A percentile compares a stretch with the other conserved stretches of the same genome.
phyloP scores from a whole-genome alignment of 2,797 vertebrate genomes.

The Xenentodon cancila region DNA sequence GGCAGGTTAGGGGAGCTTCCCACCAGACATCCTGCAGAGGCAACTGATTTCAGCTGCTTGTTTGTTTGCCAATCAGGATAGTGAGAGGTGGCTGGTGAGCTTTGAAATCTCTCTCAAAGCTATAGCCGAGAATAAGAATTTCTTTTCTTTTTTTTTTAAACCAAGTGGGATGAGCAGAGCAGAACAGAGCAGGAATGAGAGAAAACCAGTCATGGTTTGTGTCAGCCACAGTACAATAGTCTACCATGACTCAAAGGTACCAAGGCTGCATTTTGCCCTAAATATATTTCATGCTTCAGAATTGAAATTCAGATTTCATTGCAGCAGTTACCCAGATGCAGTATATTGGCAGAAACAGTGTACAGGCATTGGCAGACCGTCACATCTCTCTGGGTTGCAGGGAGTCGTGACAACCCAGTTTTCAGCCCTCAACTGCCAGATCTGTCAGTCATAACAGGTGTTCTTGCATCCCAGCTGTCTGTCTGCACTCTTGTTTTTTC shows the following conservation, averaged over 20 bases:
- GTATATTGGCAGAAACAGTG: conserved; percentile 50
- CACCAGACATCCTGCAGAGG: too few species aligned
- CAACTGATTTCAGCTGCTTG: neutral
- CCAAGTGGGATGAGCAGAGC: conserved; percentile 2
- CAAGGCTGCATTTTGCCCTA: conserved; percentile 32
- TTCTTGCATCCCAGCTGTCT: neutral
- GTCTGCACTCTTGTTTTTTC: conserved; percentile 3
- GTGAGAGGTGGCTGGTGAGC: conserved; percentile 15
- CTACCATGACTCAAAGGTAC: conserved; percentile 29
- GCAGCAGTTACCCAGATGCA: conserved; percentile 16
- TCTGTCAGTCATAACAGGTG: conserved; percentile 36
- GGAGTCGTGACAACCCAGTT: conserved; percentile 29
- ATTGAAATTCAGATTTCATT: conserved; percentile 44
- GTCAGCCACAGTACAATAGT: conserved; percentile 36
- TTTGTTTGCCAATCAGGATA: conserved; percentile 29
- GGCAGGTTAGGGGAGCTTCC: too few species aligned
- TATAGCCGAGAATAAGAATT: conserved; percentile 51
- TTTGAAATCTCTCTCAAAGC: conserved; percentile 43
- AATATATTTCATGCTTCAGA: conserved; percentile 51
- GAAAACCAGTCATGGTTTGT: conserved; percentile 8
- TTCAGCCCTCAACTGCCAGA: conserved; percentile 22
- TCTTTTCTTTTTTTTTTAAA: conserved; percentile 23
- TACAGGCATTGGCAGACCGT: conserved; percentile 43
- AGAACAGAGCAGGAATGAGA: conserved; percentile 7
- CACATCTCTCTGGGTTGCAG: conserved; percentile 28